Evolutionary conservation across 2,888 invertebrate species (phyloP).

Genomic region (Uloborus plumipes): DNA sequence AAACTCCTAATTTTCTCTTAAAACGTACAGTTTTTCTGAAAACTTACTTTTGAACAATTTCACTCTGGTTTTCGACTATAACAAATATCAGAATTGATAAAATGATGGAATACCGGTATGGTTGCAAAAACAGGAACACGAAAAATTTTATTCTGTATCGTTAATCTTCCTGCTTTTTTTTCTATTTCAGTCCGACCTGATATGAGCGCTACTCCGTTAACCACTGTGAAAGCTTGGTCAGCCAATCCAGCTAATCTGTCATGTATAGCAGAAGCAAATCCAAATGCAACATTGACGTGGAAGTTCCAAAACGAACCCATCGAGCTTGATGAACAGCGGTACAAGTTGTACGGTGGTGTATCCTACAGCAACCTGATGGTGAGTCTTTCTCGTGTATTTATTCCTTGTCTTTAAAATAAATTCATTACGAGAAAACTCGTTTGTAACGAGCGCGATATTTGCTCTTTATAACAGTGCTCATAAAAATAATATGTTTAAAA

Average conservation of each 20-base stretch:
- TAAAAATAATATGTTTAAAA: too few relatives aligned
- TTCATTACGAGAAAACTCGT: too few relatives aligned
- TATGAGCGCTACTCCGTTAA: constrained; percentile 77
- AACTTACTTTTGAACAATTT: too few relatives aligned
- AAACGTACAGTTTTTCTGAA: too few relatives aligned
- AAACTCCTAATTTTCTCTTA: too few relatives aligned
- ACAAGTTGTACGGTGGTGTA: constrained; percentile 35
- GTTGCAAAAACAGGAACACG: too few relatives aligned
- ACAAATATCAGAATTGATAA: too few relatives aligned
- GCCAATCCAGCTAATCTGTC: constrained; percentile 84
- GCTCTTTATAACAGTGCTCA: too few relatives aligned
- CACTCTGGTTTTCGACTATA: too few relatives aligned
- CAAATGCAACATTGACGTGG: constrained; percentile 93
- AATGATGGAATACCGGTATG: too few relatives aligned
- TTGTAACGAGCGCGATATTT: too few relatives aligned
- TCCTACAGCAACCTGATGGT: constrained; percentile 62
- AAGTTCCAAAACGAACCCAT: constrained; percentile 73
- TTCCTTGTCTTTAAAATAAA: neutral
- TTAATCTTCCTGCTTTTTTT: neutral
- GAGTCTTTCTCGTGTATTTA: neutral
- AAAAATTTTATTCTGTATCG: too few relatives aligned
- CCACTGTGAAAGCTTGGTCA: constrained; percentile 85
- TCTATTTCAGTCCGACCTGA: constrained; percentile 77
- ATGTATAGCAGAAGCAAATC: constrained; percentile 85
- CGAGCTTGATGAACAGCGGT: constrained; percentile 31